Conservation (phyloP, 2,113 vertebrate species). For the Odontophorus gujanensis region DNA sequence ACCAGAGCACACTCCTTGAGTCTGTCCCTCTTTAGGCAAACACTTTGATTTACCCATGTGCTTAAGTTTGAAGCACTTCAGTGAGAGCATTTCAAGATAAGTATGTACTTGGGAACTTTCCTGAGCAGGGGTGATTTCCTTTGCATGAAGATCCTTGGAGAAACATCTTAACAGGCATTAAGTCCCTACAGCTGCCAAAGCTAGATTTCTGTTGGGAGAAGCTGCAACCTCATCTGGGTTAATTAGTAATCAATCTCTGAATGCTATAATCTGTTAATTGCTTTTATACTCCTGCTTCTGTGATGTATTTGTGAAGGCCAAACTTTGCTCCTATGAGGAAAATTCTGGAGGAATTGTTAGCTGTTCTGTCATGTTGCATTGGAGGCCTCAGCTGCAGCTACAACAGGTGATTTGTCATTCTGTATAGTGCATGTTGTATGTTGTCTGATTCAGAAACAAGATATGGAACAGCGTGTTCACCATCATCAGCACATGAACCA, state of each 20-base stretch:
- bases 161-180: background rate
- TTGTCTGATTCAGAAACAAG: background rate
- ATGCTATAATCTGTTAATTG: background rate
- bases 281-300: background rate
- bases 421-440: accelerated
- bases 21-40: conserved; percentile 25
- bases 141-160: background rate
- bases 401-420: background rate
- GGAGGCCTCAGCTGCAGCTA: background rate
- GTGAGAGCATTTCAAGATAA: background rate
- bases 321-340: background rate
- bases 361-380: background rate
- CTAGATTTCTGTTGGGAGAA: background rate
- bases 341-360: background rate
- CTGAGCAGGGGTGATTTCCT: background rate
- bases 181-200: background rate
- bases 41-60: conserved; percentile 4
- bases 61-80: background rate
- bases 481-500: background rate
- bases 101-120: conserved; percentile 13
- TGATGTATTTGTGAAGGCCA: background rate
- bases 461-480: background rate
- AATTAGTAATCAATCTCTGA: conserved; percentile 18
- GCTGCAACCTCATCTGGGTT: background rate
- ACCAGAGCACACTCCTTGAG: background rate